Evolutionary conservation across 2,113 vertebrate genomes (phyloP).

Genomic region (Hyaena hyaena): DNA sequence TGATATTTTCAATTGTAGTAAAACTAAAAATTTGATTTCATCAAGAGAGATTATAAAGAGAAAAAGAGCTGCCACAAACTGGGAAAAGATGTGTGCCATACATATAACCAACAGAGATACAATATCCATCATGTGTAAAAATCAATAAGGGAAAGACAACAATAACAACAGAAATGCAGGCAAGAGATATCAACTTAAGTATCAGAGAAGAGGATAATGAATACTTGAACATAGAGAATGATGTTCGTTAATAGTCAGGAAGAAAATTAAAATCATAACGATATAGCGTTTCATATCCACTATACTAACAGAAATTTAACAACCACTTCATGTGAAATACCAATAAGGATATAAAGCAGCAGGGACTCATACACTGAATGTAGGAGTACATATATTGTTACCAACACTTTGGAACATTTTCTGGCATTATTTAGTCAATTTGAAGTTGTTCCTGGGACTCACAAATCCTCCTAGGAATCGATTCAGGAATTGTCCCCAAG

Average conservation of each 20-base stretch:
- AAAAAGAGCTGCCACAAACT: neutral
- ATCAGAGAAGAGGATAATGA: slow-evolving; percentile 38
- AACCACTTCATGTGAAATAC: slow-evolving; percentile 41
- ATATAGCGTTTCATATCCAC: neutral
- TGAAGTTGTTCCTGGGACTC: neutral
- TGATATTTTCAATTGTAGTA: neutral
- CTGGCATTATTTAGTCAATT: neutral
- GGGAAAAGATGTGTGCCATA: slow-evolving; percentile 23
- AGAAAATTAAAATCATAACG: slow-evolving; percentile 54
- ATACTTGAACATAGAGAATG: slow-evolving; percentile 1
- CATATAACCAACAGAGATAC: neutral
- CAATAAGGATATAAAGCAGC: slow-evolving; percentile 20
- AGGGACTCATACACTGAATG: neutral
- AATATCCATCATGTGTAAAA: slow-evolving; percentile 19
- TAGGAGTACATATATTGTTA: neutral
- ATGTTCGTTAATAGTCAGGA: slow-evolving; percentile 18
- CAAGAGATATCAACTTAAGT: neutral
- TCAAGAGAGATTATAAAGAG: slow-evolving; percentile 13
- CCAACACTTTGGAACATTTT: neutral
- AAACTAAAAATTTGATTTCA: slow-evolving; percentile 47
- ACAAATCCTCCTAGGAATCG: neutral
- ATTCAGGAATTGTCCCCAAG: neutral
- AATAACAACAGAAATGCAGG: neutral
- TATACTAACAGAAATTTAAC: slow-evolving; percentile 43
- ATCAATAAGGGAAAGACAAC: neutral